phyloP scores from a whole-genome alignment of 2,888 invertebrate species.

The Zonitis immaculata region DNA sequence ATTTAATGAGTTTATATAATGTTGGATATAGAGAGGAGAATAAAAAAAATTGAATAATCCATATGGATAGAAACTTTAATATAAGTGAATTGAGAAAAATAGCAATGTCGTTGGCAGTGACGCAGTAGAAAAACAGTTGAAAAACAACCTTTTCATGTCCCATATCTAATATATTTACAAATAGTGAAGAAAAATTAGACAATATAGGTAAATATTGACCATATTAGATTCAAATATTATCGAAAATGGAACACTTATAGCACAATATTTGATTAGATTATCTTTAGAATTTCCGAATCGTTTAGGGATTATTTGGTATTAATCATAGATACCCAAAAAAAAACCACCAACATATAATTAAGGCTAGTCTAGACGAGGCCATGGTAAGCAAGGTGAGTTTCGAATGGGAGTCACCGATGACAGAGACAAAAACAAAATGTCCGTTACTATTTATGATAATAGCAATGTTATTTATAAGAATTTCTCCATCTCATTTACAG shows the following conservation, averaged over 20 bases:
- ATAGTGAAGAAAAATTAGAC: neutral
- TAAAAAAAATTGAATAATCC: constrained; percentile 2
- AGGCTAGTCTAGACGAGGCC: constrained; percentile 36
- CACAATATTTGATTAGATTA: too few species aligned
- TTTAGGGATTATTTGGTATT: too few species aligned
- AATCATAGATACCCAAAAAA: neutral
- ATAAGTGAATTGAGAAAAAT: neutral
- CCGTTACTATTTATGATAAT: constrained; percentile 23
- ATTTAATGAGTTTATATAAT: too few species aligned
- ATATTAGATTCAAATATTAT: neutral
- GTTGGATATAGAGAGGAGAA: neutral
- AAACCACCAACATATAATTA: constrained; percentile 2
- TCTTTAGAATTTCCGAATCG: too few species aligned
- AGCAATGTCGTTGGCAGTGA: neutral
- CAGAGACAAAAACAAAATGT: constrained; percentile 33
- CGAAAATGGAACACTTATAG: neutral
- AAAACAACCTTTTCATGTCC: neutral
- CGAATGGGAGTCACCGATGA: constrained; percentile 32
- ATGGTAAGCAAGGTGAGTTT: constrained; percentile 33
- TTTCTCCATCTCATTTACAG: too few species aligned
- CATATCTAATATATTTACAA: neutral
- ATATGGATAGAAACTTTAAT: too few species aligned
- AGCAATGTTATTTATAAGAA: too few species aligned
- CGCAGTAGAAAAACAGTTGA: neutral
- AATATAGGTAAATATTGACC: neutral